Evolutionary conservation across 2,797 vertebrate species (phyloP), one percentile per base, ranked within the genome.

Genomic region (Malacoraja senta): DNA sequence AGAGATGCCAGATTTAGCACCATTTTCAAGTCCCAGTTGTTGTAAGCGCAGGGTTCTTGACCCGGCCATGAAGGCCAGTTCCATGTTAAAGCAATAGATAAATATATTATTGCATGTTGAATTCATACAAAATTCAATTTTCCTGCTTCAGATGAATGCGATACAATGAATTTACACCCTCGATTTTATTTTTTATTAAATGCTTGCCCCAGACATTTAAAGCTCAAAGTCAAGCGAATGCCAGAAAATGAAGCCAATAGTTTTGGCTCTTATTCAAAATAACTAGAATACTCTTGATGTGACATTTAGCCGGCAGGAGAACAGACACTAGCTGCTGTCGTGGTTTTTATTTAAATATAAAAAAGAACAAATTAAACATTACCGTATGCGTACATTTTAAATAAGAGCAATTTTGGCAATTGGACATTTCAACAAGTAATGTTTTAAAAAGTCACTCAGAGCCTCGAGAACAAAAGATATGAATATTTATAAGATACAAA

Each of bases 361-460:
- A 12, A 76, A 74, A 76, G 35, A 76, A 71, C 21, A 72, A 92
- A 92, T 76, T 92, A 92, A 88, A 76, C 71, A 76, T 88, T 88
- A 92, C 35, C 71, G 26, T 91, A 74, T 92, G 71, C 58, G 53
- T 29, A 92, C 38, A 74, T 76, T 76, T 76, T 8, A 68, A 35
- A 35, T 53, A 88, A 88, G 63, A 68, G 12, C 2, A 21, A 3
- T 88, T 88, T 35, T 88, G 83, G 84, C 84, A 88, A 63, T 35
- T 61, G 84, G 32, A 65, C 29, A 2, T 35, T 68, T 88, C 61
- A 88, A 88, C 63, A 88, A 88, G 32, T 35, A 26, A 35, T 68
- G 32, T 9, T 68, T 78, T 8, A 15, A n/a, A 32, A 88, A 68
- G 63, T 32, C 61, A 35, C 35, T 68, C 63, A 74, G 61, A 88